Base-by-base conservation (phyloP, 1,140 invertebrate genomes). In the Meteorus sp. region DNA sequence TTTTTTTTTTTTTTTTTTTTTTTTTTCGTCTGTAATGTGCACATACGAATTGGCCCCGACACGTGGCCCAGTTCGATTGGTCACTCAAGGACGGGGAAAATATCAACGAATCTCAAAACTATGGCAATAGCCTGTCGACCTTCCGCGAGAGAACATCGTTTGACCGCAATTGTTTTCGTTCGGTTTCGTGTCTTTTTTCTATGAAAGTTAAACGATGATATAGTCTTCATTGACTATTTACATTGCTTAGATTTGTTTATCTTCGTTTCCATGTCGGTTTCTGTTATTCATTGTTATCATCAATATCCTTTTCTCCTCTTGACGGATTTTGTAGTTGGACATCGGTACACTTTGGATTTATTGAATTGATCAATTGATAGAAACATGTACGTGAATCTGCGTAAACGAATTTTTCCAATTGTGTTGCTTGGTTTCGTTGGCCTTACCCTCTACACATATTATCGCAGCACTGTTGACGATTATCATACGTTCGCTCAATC, bases 391-490 rank as follows among this genome's bases (percentile, higher is more conserved):
- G 58, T 76, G 48, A 67, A 75, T 70, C 66, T 77, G 52, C 76
- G 77, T 56, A 78, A 70, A 66, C 72, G 76, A 55, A 41, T 69
- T 57, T 59, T 77, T 13, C 75, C 74, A 62, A 72, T 60, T 41
- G 67, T 78, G 45, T 70, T 78, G 39, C 53, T 79, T 31, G 73
- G 68, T 55, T 63, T 78, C 29, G 56, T 79, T 47, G 61, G 67
- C 29, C 63, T 79, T 11, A 77, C 76, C 19, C 73, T 78, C 44
- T 79, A 77, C 41, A 71, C 73, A 0, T 79, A 78, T 52, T 78
- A 77, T 54, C 71, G 75, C n/a, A 76, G 72, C 4, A 71, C 76
- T 9, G 58, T 65, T 53, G 71, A 71, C 47, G 72, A 78, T 19
- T 61, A 70, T 20, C 67, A 55, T 20, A 73, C 71, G 22, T 71